A percentile compares a stretch with the other conserved stretches of the same genome.
Conservation (phyloP, 2,888 invertebrate species). For the Drosophila prostipennis region DNA sequence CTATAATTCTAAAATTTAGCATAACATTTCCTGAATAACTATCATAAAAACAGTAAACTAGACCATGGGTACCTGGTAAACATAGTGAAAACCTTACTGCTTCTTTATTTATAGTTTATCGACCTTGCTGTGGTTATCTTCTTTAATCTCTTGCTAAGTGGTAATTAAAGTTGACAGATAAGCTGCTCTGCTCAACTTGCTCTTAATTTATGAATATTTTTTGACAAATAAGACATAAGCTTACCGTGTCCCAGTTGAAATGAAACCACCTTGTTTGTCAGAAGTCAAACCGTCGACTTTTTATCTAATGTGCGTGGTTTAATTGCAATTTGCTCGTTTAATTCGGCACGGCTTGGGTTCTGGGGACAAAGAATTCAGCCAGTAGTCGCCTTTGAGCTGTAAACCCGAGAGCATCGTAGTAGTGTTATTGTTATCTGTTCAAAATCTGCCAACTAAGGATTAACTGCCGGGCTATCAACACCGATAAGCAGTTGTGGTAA, state of each 20-base stretch:
- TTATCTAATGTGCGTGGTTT: conserved; percentile 49
- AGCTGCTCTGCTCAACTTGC: not conserved
- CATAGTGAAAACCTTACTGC: not conserved
- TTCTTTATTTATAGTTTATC: not conserved
- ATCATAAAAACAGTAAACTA: too few relatives aligned
- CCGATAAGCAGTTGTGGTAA: conserved; percentile 23
- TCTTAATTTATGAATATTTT: conserved; percentile 14
- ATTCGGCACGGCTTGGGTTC: conserved; percentile 15
- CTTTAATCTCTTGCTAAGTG: conserved; percentile 10
- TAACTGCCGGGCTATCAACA: not conserved
- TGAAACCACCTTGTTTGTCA: conserved; percentile 14
- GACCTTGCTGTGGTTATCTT: conserved; percentile 17
- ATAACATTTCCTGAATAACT: too few relatives aligned
- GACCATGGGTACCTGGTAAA: not conserved
- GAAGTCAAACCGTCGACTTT: conserved; percentile 15
- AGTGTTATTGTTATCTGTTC: not conserved
- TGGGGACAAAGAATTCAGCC: conserved; percentile 6
- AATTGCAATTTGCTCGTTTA: conserved; percentile 51
- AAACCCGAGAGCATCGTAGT: conserved; percentile 1
- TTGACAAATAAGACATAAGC: conserved; percentile 28
- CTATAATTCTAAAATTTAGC: too few relatives aligned
- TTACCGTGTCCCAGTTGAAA: conserved; percentile 24
- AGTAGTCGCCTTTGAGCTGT: conserved; percentile 10
- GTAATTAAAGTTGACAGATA: not conserved
- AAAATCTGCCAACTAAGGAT: conserved; percentile 1